Percentiles rank a stretch among this genome's conserved stretches.
Conservation (phyloP, 2,888 invertebrate species). For the Deroplatys truncata region DNA sequence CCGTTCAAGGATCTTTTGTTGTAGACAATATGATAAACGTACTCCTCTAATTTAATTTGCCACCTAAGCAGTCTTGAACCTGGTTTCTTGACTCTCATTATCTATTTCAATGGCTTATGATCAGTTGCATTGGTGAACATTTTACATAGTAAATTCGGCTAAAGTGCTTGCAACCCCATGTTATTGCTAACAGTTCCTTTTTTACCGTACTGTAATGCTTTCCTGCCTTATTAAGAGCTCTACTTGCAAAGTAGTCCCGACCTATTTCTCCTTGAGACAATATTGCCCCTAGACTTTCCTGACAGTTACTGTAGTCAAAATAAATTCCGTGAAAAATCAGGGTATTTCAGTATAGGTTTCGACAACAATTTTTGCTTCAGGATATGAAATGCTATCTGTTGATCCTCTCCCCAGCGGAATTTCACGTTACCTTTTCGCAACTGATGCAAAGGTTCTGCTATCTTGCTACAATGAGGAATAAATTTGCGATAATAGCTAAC, state of each 20-base stretch:
- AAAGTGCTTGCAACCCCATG: conserved; percentile 35
- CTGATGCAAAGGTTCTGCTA: conserved; percentile 36
- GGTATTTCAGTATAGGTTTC: conserved; percentile 33
- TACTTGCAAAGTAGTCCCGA: conserved; percentile 34
- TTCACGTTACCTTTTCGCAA: background rate
- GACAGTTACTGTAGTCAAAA: conserved; percentile 36
- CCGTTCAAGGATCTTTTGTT: conserved; percentile 32
- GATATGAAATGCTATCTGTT: background rate
- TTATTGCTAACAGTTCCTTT: conserved; percentile 36
- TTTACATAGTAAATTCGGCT: conserved; percentile 37
- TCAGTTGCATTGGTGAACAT: conserved; percentile 37
- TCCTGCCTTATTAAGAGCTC: conserved; percentile 32
- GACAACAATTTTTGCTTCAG: conserved; percentile 19
- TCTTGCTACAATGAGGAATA: conserved; percentile 38
- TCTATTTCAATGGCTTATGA: conserved; percentile 37
- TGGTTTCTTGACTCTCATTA: conserved; percentile 33
- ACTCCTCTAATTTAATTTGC: conserved; percentile 36
- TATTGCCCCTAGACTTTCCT: conserved; percentile 34
- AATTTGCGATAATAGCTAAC: conserved; percentile 41
- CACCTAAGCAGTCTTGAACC: conserved; percentile 36
- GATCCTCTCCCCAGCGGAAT: background rate
- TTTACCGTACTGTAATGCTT: conserved; percentile 35
- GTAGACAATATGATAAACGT: conserved; percentile 36
- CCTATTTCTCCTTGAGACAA: conserved; percentile 32
- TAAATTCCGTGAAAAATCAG: conserved; percentile 36